Conservation (phyloP, 2,888 invertebrate genomes). For the Ctena decussata region DNA sequence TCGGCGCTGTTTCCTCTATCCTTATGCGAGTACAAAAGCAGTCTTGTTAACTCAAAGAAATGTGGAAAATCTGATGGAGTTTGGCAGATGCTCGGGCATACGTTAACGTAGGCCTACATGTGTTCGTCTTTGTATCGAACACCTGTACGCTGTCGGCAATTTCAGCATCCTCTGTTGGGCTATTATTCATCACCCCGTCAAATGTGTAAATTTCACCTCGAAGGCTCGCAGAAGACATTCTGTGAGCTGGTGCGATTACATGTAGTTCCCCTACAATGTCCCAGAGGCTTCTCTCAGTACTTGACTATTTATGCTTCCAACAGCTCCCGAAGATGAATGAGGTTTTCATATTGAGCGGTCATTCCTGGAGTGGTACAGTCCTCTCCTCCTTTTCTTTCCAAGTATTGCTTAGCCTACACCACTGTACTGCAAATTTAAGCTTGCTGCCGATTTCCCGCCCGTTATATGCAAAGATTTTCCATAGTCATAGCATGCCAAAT, state of each 20-base stretch:
- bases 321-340: background rate
- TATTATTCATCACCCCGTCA: conserved; percentile 31
- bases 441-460: background rate
- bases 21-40: conserved; percentile 21
- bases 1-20: background rate
- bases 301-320: conserved; percentile 19
- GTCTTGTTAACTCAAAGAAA: conserved; percentile 16
- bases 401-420: background rate
- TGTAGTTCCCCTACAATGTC: conserved; percentile 39
- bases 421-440: background rate
- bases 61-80: conserved; percentile 37
- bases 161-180: background rate
- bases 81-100: conserved; percentile 32
- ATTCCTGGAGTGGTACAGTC: conserved; percentile 20
- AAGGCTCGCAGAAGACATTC: conserved; percentile 39
- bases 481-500: background rate
- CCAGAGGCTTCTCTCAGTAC: conserved; percentile 39
- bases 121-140: conserved; percentile 27
- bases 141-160: conserved; percentile 42
- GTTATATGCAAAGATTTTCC: background rate
- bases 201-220: conserved; percentile 43
- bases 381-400: background rate
- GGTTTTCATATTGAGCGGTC: background rate
- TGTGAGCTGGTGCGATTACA: conserved; percentile 36
- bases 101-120: conserved; percentile 33